Percentiles rank a stretch among this genome's conserved stretches.
Conservation (phyloP, 2,797 vertebrate genomes). For the Prunella strophiata region DNA sequence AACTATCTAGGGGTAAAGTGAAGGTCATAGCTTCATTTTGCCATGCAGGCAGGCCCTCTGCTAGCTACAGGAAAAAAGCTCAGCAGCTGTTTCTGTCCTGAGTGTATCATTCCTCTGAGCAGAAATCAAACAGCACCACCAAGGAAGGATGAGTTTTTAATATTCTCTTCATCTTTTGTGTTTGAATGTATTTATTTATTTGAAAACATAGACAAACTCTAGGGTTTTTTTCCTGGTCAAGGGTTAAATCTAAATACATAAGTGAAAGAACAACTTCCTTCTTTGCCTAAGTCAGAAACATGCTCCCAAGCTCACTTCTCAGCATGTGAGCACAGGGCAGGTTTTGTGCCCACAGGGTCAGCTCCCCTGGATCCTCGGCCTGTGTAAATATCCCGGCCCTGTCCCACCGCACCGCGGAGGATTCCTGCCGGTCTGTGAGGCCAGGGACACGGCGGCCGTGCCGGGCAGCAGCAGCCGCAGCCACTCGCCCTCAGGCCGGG, state of each 20-base stretch:
- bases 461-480: background rate
- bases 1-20: background rate
- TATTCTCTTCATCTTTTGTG: background rate
- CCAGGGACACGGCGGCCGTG: fast-evolving
- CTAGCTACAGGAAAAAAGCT: background rate
- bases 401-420: background rate
- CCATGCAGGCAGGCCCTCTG: background rate
- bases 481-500: fast-evolving
- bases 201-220: background rate
- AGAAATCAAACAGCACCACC: background rate
- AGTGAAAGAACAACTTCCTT: constrained; percentile 44
- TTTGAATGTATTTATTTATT: background rate
- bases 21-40: background rate
- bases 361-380: background rate
- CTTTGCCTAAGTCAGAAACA: background rate
- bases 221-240: background rate
- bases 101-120: background rate
- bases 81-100: fast-evolving
- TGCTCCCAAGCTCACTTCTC: background rate
- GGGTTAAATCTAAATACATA: constrained; percentile 27
- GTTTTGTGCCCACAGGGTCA: fast-evolving
- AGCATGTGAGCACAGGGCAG: background rate
- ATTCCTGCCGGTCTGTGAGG: background rate
- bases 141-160: background rate
- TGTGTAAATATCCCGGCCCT: background rate